These are phyloP conservation scores for Indicator maculatus DNA, from an alignment of 2,113 vertebrate species.

Conservation along the genomic window DNA sequence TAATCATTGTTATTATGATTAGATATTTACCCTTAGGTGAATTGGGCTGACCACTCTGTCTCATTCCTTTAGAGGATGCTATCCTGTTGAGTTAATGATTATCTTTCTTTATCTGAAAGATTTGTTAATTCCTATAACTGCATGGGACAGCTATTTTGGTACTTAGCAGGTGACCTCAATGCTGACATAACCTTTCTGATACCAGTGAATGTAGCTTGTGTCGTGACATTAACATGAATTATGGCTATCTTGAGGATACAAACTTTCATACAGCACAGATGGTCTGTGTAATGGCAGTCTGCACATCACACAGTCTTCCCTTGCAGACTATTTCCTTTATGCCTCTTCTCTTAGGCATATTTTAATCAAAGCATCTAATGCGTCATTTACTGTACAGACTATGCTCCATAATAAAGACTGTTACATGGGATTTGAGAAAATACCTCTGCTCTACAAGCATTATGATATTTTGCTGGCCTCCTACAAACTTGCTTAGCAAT, in stretches of 20 bases:
- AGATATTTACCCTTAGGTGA: slow-evolving; percentile 27
- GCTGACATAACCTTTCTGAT: slow-evolving; percentile 31
- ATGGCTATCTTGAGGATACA: slow-evolving; percentile 25
- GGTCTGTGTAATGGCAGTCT: background rate
- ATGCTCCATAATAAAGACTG: background rate
- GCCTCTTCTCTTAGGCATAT: background rate
- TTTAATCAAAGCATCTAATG: background rate
- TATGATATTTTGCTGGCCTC: background rate
- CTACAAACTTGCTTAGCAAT: background rate
- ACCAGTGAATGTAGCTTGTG: background rate
- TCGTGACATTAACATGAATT: slow-evolving; percentile 33
- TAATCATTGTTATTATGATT: slow-evolving; percentile 24
- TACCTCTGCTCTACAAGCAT: background rate
- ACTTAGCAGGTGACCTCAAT: background rate
- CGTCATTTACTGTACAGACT: background rate
- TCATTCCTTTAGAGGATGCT: background rate
- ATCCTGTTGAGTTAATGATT: background rate
- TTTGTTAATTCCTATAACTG: slow-evolving; percentile 34
- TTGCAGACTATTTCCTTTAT: background rate
- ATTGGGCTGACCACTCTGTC: slow-evolving; percentile 7
- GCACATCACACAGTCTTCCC: background rate
- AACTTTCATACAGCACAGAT: background rate
- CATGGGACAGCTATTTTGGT: background rate
- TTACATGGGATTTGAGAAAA: background rate
- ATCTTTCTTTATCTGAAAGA: slow-evolving; percentile 14